These are phyloP conservation scores for Valencia hispanica DNA, from an alignment of 2,797 vertebrate species.

Conservation along the genomic window DNA sequence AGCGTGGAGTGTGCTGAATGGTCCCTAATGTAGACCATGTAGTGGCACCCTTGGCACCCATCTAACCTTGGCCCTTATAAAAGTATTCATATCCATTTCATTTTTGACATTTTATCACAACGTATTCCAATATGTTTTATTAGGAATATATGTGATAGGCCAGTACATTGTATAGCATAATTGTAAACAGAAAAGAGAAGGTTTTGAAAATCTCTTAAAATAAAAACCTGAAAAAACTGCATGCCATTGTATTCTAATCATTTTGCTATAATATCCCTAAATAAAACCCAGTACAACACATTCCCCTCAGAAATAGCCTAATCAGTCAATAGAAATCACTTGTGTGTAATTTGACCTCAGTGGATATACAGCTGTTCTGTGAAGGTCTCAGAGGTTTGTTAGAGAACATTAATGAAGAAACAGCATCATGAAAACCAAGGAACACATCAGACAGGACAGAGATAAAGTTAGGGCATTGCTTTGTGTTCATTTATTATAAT, in stretches of 20 bases:
- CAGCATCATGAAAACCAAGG: not conserved
- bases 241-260: not conserved
- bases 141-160: not conserved
- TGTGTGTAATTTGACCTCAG: too few relatives aligned
- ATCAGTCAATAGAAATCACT: not conserved
- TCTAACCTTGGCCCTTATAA: too few relatives aligned
- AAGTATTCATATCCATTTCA: too few relatives aligned
- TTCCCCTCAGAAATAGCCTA: not conserved
- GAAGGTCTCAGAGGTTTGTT: too few relatives aligned
- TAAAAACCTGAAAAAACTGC: not conserved
- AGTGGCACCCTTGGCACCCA: too few relatives aligned
- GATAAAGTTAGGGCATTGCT: too few relatives aligned
- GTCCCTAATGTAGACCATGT: not conserved
- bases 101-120: too few relatives aligned
- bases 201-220: not conserved
- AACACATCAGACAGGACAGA: not conserved
- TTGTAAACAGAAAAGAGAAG: not conserved
- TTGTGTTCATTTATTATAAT: not conserved
- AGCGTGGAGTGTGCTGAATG: conserved; percentile 42
- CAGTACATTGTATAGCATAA: not conserved
- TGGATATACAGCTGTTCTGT: too few relatives aligned
- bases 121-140: not conserved
- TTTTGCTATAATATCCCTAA: not conserved
- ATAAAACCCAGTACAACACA: not conserved
- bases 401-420: too few relatives aligned